Evolutionary conservation across 37 sponge, comb jelly and placozoan genomes (phyloP), one percentile per base, ranked within the genome.

Genomic region (Ianthella basta): DNA sequence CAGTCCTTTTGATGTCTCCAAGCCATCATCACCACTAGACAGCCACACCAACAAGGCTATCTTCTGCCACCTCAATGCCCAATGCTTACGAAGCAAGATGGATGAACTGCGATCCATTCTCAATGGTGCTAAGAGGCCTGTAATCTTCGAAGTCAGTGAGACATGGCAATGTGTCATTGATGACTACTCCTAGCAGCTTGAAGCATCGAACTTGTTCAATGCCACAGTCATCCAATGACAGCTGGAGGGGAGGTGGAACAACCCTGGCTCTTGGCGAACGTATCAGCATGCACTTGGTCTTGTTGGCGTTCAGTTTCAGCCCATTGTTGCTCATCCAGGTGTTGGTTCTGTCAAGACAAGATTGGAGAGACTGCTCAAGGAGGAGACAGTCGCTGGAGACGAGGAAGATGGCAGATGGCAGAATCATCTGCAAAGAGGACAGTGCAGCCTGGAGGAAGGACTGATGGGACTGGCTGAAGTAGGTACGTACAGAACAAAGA

Each of bases 321-420:
- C 72, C 72, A 70, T 70, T 70, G 72, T 70, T 70, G 14, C 4
- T 18, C 72, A 70, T 18, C 72, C 38, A 30, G 4, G 72, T 70
- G 3, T 6, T 6, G n/a, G n/a, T 35, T 35, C 2, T n/a, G n/a
- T n/a, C n/a, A n/a, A n/a, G n/a, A n/a, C n/a, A n/a, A n/a, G n/a
- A n/a, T n/a, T n/a, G n/a, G n/a, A n/a, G n/a, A n/a, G n/a, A n/a
- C n/a, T n/a, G n/a, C n/a, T n/a, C n/a, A n/a, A n/a, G n/a, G n/a
- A n/a, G n/a, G n/a, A n/a, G n/a, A n/a, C n/a, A n/a, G n/a, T n/a
- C n/a, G n/a, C n/a, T n/a, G n/a, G n/a, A n/a, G n/a, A n/a, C n/a
- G n/a, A n/a, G n/a, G n/a, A n/a, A n/a, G n/a, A n/a, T n/a, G n/a
- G n/a, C n/a, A n/a, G n/a, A n/a, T n/a, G n/a, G n/a, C n/a, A n/a